A percentile compares a stretch with the other conserved stretches of the same genome.
Evolutionary conservation across 35 echinoderm and acorn worm species (phyloP).

Genomic region (Apostichopus japonicus): DNA sequence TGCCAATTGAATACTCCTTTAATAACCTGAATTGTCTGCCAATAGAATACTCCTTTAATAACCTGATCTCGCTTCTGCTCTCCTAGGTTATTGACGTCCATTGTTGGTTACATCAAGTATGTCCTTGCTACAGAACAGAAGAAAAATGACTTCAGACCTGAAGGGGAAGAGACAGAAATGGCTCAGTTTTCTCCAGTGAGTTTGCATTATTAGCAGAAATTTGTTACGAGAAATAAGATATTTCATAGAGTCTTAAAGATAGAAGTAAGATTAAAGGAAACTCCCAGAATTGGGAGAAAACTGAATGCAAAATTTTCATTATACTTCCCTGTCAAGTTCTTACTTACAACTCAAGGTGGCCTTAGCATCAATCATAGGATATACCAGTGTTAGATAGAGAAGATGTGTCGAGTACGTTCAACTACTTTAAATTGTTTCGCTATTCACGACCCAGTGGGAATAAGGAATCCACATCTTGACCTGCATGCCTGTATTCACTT

Average conservation of each 20-base stretch:
- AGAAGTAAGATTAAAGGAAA: no score
- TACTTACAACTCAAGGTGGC: no score
- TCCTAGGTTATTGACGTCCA: constrained; percentile 67
- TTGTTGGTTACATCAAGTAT: constrained; percentile 91
- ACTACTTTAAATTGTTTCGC: no score
- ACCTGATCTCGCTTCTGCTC: no score
- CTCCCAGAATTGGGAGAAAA: not conserved
- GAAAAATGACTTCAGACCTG: constrained; percentile 96
- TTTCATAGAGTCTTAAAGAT: no score
- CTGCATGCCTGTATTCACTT: no score
- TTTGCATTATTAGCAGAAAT: not conserved
- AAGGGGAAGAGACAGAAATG: constrained; percentile 73
- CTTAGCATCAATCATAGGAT: not conserved
- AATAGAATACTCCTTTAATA: no score
- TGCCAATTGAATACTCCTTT: no score
- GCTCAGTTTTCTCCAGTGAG: constrained; percentile 83
- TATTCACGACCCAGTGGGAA: no score
- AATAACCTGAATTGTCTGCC: no score
- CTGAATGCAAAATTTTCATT: not conserved
- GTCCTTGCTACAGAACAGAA: constrained; percentile 89
- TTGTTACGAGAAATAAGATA: no score
- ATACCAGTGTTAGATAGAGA: not conserved
- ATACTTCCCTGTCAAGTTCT: not conserved
- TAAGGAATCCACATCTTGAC: no score
- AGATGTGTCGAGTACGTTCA: not conserved